phyloP scores from a whole-genome alignment of 1,140 invertebrate species.

The Drosophila bifasciata region DNA sequence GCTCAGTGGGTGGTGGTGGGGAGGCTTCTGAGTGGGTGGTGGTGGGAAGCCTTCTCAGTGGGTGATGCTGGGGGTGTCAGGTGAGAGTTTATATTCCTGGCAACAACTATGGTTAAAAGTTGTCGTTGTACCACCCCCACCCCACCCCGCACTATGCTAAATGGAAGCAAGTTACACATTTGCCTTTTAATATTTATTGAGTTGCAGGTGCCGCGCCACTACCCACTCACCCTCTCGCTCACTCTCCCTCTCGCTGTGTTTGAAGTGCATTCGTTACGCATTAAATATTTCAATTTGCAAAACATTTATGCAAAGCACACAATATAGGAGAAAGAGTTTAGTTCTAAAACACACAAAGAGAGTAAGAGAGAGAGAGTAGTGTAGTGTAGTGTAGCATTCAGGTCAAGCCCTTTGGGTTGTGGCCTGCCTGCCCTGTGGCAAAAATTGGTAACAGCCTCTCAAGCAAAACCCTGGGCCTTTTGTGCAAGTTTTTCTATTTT shows the following conservation, averaged over 20 bases:
- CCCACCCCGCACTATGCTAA: conserved; percentile 20
- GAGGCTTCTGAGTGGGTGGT: conserved; percentile 3
- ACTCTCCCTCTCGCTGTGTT: background rate
- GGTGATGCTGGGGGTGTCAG: background rate
- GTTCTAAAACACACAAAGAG: conserved; percentile 2
- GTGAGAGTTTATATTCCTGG: conserved; percentile 36
- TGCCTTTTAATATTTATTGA: conserved; percentile 80
- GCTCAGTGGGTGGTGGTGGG: background rate
- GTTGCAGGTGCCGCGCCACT: conserved; percentile 50
- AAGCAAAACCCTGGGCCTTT: too few relatives aligned
- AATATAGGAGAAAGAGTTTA: background rate
- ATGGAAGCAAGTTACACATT: conserved; percentile 47
- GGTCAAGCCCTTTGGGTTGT: too few relatives aligned
- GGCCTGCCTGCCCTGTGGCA: too few relatives aligned
- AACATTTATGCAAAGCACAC: conserved; percentile 71
- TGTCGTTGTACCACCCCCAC: background rate
- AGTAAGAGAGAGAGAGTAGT: too few relatives aligned
- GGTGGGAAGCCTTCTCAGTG: background rate
- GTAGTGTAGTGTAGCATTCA: too few relatives aligned
- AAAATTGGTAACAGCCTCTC: too few relatives aligned
- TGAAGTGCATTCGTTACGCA: conserved; percentile 59
- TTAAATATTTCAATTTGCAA: conserved; percentile 76
- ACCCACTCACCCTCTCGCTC: background rate
- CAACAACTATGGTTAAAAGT: conserved; percentile 45
- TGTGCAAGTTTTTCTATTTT: too few relatives aligned